phyloP scores from a whole-genome alignment of 1,140 invertebrate genomes.

The Mycetomoellerius zeteki region DNA sequence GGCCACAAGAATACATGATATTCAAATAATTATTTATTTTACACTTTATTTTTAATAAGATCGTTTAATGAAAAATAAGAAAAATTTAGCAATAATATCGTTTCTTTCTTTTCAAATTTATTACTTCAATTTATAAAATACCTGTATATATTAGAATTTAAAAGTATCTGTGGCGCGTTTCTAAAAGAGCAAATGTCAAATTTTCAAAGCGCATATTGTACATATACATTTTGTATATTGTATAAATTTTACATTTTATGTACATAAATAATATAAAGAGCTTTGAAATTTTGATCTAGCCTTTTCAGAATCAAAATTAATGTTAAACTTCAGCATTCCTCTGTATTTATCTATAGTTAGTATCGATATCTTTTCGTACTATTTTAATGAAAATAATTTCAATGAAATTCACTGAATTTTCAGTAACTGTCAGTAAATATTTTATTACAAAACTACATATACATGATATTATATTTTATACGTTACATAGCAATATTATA shows the following conservation, averaged over 20 bases:
- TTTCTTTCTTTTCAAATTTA: conserved; percentile 27
- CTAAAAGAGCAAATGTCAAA: conserved; percentile 12
- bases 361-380: not conserved
- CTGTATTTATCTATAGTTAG: not conserved
- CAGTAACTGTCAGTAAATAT: not conserved
- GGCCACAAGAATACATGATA: not conserved
- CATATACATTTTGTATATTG: not conserved
- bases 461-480: conserved; percentile 22
- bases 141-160: too few relatives aligned
- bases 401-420: not conserved
- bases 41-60: not conserved
- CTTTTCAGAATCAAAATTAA: not conserved
- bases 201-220: not conserved
- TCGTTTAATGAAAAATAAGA: not conserved
- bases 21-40: not conserved
- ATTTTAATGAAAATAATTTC: conserved; percentile 25
- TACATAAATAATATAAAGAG: not conserved
- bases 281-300: not conserved
- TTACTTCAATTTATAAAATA: not conserved
- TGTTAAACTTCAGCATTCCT: not conserved
- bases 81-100: not conserved
- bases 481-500: not conserved
- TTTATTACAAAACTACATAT: conserved; percentile 27
- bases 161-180: not conserved
- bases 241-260: conserved; percentile 13